A percentile compares a stretch with the other conserved stretches of the same genome.
These are phyloP conservation scores for Phalacrocorax brasilianus DNA, from an alignment of 2,113 vertebrate genomes.

Conservation along the genomic window DNA sequence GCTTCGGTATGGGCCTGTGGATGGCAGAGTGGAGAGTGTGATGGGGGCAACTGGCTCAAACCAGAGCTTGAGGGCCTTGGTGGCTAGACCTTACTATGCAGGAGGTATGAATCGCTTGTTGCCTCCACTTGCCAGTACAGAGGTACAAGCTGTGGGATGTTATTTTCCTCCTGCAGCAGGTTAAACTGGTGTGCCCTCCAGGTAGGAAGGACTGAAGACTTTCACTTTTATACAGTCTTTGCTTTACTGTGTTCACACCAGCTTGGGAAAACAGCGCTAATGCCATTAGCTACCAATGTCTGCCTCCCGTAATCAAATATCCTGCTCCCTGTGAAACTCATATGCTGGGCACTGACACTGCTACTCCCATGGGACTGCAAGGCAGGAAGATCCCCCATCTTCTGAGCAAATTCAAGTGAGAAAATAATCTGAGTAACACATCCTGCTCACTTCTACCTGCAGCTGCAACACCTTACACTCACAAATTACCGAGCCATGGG, in stretches of 20 bases:
- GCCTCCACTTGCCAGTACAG: neutral
- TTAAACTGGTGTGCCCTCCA: neutral
- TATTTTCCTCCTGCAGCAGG: neutral
- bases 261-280: neutral
- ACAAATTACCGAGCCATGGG: neutral
- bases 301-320: neutral
- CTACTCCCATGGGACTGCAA: neutral
- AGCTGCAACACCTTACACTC: fast-evolving
- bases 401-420: neutral
- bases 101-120: neutral
- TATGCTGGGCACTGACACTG: neutral
- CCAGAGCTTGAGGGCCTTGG: neutral
- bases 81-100: neutral
- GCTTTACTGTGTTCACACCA: neutral
- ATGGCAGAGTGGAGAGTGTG: neutral
- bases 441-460: neutral
- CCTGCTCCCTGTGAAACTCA: neutral
- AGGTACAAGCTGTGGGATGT: neutral
- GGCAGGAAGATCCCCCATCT: neutral
- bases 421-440: neutral
- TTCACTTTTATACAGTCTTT: neutral
- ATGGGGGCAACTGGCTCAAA: neutral
- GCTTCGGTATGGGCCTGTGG: neutral
- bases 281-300: neutral
- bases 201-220: neutral